phyloP scores from a whole-genome alignment of 2,113 vertebrate species.

The Oryzias celebensis region DNA sequence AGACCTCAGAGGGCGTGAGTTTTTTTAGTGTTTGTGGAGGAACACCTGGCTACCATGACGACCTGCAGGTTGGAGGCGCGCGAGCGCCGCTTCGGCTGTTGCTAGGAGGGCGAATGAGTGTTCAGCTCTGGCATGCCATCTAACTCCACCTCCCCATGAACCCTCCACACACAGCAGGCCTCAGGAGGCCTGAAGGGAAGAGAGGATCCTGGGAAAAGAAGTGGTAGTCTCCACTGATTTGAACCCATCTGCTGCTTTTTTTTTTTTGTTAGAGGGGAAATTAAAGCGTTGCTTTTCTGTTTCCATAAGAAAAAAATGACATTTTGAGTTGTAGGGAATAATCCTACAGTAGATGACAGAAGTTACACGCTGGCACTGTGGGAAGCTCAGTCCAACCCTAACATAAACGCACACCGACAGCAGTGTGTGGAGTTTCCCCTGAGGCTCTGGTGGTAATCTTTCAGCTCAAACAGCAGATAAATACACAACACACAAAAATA shows the following conservation, averaged over 20 bases:
- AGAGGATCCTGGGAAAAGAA: constrained; percentile 59
- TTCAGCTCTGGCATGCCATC: constrained; percentile 69
- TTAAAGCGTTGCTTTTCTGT: neutral
- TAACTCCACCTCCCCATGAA: constrained; percentile 15
- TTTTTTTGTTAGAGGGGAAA: too few species aligned
- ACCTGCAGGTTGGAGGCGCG: constrained; percentile 59
- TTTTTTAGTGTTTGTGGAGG: constrained; percentile 6
- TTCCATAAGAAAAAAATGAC: neutral
- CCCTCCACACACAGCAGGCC: constrained; percentile 24
- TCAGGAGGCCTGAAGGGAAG: constrained; percentile 41
- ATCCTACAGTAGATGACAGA: constrained; percentile 35
- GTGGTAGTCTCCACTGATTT: constrained; percentile 52
- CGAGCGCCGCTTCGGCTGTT: constrained; percentile 49
- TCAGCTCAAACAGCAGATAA: constrained; percentile 55
- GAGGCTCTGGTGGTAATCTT: constrained; percentile 57
- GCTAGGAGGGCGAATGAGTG: constrained; percentile 60
- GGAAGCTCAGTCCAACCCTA: constrained; percentile 25
- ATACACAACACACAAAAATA: constrained; percentile 42
- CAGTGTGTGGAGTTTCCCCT: constrained; percentile 72
- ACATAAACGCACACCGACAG: constrained; percentile 35
- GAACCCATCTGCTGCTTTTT: constrained; percentile 57
- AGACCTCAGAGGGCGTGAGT: constrained; percentile 61
- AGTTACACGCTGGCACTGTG: constrained; percentile 44
- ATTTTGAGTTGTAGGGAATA: constrained; percentile 22
- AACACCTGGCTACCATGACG: constrained; percentile 78